Evolutionary conservation across 2,888 invertebrate species (phyloP), one percentile per base, ranked within the genome.

Genomic region (Drosophila koepferae): DNA sequence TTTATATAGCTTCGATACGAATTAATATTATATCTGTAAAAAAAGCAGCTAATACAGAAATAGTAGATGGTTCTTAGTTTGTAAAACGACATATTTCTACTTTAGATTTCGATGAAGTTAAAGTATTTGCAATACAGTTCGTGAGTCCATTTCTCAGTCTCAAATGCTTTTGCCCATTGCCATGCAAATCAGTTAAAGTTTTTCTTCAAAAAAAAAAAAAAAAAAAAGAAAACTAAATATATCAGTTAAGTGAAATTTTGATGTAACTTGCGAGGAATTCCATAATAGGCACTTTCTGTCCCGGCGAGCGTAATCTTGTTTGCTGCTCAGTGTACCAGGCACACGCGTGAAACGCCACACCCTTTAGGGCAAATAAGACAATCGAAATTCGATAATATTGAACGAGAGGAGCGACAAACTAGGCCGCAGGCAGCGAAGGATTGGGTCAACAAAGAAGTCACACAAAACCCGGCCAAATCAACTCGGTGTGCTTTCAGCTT

Each of bases 371-470:
- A 68, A 63, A 67, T 64, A 90, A 88, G 78, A 86, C 90, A 91
- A 89, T 89, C 84, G 89, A 91, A 86, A 91, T 82, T 90, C 89
- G 80, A 91, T 90, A 85, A 84, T 71, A 84, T 76, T 64, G 63
- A 65, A 68, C 60, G 66, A 68, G 72, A 53, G 54, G 55, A 71
- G 65, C 62, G 54, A 65, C 60, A 61, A 68, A 46, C 49, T 38
- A 31, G 51, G 77, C 76, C 69, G 48, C 48, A 58, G 74, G 69
- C 72, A 53, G 61, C 49, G 75, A 4, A 12, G 20, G 60, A 71
- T 80, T 76, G 78, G 72, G 67, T 72, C 73, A 81, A 56, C 62
- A 49, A 62, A 28, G 63, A 70, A 60, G 76, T 74, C 66, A 74
- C 72, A 84, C 41, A 41, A 80, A 84, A 63, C 72, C 74, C 82